Evolutionary conservation across 2,113 vertebrate species (phyloP), one percentile per base, ranked within the genome.

Genomic region (Pelobates fuscus): DNA sequence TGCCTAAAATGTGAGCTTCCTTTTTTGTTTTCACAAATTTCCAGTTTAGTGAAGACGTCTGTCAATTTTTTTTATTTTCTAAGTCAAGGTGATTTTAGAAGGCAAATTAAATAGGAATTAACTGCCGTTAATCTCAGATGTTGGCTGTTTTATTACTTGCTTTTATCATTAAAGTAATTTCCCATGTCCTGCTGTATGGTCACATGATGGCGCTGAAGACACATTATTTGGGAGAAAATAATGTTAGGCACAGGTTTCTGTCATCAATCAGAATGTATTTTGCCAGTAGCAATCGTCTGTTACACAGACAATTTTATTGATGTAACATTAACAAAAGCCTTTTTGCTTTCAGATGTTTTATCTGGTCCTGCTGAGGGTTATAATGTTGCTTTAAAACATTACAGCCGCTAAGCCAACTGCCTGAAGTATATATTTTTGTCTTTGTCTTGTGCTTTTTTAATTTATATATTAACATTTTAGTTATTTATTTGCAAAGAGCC

Each of bases 291-390:
- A 66, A 64, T 24, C 18, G 20, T 29, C 55, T 24, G 32, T 27
- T 57, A 18, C 30, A 21, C 21, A 37, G 46, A 26, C 15, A 15
- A 11, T 44, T 29, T 58, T 59, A 75, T 59, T 75, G 52, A 75
- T 67, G 32, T 67, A 57, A 75, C 8, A 57, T 73, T 73, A 41
- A 65, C 12, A 65, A n/a, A 14, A 63, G 10, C 30, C 37, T 30
- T 73, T 64, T 24, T 23, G 8, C 44, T 73, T 12, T 8, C 24
- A 26, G 55, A 73, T 30, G 18, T 52, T 20, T 54, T 21, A 23
- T 52, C 23, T 32, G 59, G 26, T 60, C 27, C 27, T 72, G 24
- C 23, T 37, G 20, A 23, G 43, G 25, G 30, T 18, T 21, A 20
- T 25, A 30, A 29, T 10, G 20, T 32, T 54, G 58, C n/a, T 11